Evolutionary conservation across 1,140 invertebrate genomes (phyloP).

Genomic region (Diprion similis): DNA sequence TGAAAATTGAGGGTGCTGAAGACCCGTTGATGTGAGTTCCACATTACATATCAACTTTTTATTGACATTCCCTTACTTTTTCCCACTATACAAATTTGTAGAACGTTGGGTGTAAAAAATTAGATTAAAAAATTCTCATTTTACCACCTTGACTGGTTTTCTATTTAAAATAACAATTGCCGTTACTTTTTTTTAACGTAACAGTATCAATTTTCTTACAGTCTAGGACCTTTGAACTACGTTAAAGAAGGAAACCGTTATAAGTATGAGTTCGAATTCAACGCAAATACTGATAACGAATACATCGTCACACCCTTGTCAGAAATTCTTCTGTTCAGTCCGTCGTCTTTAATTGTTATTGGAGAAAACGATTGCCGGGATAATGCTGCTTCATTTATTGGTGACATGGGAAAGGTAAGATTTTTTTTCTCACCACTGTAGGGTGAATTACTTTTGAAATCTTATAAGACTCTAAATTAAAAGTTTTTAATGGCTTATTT

Average conservation of each 20-base stretch:
- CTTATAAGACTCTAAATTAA: too few species aligned
- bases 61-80: too few species aligned
- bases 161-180: background rate
- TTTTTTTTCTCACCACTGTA: too few species aligned
- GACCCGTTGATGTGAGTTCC: slow-evolving; percentile 41
- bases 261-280: slow-evolving; percentile 64
- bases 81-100: background rate
- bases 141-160: background rate
- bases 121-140: too few species aligned
- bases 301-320: slow-evolving; percentile 70
- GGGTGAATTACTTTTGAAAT: too few species aligned
- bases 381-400: slow-evolving; percentile 61
- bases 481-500: too few species aligned
- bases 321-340: slow-evolving; percentile 75
- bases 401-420: slow-evolving; percentile 60
- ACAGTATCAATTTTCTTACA: slow-evolving; percentile 26
- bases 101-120: background rate
- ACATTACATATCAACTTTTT: background rate
- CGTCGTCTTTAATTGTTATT: slow-evolving; percentile 66
- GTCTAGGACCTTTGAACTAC: slow-evolving; percentile 53
- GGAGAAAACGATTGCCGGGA: slow-evolving; percentile 78
- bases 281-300: slow-evolving; percentile 64
- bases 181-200: slow-evolving; percentile 10
- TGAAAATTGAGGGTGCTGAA: slow-evolving; percentile 44
- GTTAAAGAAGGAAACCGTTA: slow-evolving; percentile 43